Base-by-base conservation (phyloP, 2,797 vertebrate genomes). In the Xenops minutus region DNA sequence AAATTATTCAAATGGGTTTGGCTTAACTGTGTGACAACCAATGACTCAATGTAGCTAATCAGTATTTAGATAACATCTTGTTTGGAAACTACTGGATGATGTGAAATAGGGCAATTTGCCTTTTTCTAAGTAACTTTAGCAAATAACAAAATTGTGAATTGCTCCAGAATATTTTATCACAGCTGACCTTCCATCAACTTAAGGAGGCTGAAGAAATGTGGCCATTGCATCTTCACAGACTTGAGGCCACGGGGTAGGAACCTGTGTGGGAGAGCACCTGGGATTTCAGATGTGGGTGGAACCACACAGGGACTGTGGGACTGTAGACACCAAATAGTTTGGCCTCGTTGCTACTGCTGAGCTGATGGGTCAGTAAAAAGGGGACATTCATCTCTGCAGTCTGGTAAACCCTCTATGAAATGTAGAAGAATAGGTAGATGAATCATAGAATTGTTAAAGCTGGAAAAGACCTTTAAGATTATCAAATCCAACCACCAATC, bases 301-400 rank as follows among this genome's bases (percentile, higher is more conserved):
- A 43, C 11, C 4, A 7, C n/a, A 11, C 27, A 29, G 34, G 7
- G 12, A 75, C n/a, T 0, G 2, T 51, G 43, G n/a, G 39, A 39
- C 24, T 79, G 13, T 27, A 58, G 63, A 9, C 17, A 44, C 22
- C 39, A 56, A 19, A 9, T 10, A 36, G 34, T 54, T 92, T n/a
- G 72, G 14, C 32, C 37, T 94, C 2, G 2, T 49, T 23, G 56
- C 26, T 92, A 19, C 54, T 84, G 80, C 71, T 95, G 86, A 80
- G 14, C 37, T 39, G 27, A 51, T 51, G 46, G 56, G 34, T 46
- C 41, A 46, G 62, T 62, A 39, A 69, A 91, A 86, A 46, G 7
- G 14, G 19, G 43, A 84, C 30, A 56, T 76, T 63, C 37, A n/a
- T 27, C n/a, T 66, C 7, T 58, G 32, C 26, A 32, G 22, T 6